A percentile compares a stretch with the other conserved stretches of the same genome.
Conservation (phyloP, 2,797 vertebrate genomes). For the Pachyuromys duprasi region DNA sequence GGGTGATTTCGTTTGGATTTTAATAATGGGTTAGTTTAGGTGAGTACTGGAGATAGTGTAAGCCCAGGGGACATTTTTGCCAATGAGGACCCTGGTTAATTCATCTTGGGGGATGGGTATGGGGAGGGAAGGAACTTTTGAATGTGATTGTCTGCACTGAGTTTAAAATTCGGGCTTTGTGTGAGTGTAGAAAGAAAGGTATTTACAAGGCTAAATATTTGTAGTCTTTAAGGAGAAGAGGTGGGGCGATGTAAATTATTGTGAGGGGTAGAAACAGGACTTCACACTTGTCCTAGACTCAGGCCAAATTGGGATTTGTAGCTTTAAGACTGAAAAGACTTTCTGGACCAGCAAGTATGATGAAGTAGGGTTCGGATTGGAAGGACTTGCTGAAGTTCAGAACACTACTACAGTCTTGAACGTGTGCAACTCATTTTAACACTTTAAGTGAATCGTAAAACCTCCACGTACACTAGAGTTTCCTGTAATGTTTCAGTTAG, state of each 20-base stretch:
- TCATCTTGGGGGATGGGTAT: not conserved
- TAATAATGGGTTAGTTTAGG: constrained; percentile 8
- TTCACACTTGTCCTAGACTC: not conserved
- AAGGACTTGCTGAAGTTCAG: not conserved
- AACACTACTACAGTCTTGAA: not conserved
- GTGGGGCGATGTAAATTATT: not conserved
- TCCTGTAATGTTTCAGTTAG: not conserved
- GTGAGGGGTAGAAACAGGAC: not conserved
- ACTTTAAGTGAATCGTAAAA: not conserved
- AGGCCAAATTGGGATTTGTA: not conserved
- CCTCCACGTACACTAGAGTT: too few relatives aligned
- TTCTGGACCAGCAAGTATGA: not conserved
- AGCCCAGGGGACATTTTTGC: not conserved
- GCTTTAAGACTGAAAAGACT: not conserved
- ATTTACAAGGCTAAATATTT: constrained; percentile 30
- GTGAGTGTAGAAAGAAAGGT: not conserved
- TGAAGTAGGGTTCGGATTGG: not conserved
- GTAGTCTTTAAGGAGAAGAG: not conserved
- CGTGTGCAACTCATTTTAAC: not conserved
- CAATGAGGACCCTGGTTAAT: not conserved
- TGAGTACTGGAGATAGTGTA: not conserved
- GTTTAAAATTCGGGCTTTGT: not conserved
- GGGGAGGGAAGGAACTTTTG: not conserved
- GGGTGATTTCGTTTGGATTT: constrained; percentile 3
- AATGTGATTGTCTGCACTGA: not conserved